Percentiles rank a stretch among this genome's conserved stretches.
These are phyloP conservation scores for Drosophila ohnishii DNA, from an alignment of 1,140 invertebrate genomes.

Conservation along the genomic window DNA sequence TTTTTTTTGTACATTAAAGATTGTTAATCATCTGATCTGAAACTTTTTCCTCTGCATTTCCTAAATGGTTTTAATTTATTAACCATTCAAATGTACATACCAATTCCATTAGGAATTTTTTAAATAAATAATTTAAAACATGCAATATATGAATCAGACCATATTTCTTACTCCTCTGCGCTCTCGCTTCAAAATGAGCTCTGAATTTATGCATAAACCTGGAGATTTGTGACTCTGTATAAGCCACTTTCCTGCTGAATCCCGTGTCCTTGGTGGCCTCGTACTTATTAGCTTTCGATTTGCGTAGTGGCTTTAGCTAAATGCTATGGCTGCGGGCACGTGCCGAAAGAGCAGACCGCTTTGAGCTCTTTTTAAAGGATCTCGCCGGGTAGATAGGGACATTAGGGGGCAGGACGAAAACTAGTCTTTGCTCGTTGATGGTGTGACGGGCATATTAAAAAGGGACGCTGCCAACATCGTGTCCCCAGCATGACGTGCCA, in stretches of 20 bases:
- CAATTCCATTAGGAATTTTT: neutral
- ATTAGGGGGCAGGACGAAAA: slow-evolving; percentile 36
- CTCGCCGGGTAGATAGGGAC: neutral
- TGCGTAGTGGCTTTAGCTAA: slow-evolving; percentile 76
- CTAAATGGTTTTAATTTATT: neutral
- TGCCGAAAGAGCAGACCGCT: slow-evolving; percentile 56
- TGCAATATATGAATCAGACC: neutral
- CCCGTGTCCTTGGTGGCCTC: slow-evolving; percentile 19
- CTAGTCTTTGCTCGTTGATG: slow-evolving; percentile 64
- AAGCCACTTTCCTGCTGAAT: slow-evolving; percentile 22
- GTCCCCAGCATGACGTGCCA: slow-evolving; percentile 68
- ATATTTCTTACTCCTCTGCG: neutral
- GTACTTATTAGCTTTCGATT: slow-evolving; percentile 74
- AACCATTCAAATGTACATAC: neutral
- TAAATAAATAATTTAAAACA: slow-evolving; percentile 5
- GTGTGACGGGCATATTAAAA: slow-evolving; percentile 80
- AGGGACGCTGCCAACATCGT: slow-evolving; percentile 66
- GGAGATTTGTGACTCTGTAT: slow-evolving; percentile 16
- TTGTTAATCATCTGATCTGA: neutral
- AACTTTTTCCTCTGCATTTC: neutral
- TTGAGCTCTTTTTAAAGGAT: slow-evolving; percentile 64
- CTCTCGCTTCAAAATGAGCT: slow-evolving; percentile 10
- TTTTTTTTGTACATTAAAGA: neutral
- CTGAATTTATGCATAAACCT: slow-evolving; percentile 47
- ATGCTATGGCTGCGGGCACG: slow-evolving; percentile 63